Evolutionary conservation across 64 coral and sea anemone genomes (phyloP).

Genomic region (Anthopleura sola): DNA sequence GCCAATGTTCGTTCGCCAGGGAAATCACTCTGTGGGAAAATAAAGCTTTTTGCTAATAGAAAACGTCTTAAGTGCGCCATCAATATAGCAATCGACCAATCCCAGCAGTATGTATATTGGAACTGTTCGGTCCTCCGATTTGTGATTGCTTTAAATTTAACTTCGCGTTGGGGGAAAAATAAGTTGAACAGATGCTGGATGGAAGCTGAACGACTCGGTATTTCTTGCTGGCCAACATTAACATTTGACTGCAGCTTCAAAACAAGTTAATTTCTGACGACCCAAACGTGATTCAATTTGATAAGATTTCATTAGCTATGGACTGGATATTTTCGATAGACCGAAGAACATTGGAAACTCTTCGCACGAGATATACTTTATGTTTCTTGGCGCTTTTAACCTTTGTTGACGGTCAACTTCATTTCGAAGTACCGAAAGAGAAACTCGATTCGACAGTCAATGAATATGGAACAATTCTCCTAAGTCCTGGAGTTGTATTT

Average conservation of each 20-base stretch:
- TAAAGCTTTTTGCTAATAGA: conserved; percentile 11
- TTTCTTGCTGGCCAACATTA: neutral
- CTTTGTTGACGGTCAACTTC: neutral
- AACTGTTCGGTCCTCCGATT: neutral
- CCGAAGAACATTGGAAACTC: neutral
- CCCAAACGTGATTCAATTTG: neutral
- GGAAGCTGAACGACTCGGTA: no score
- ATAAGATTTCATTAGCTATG: neutral
- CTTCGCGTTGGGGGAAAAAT: neutral
- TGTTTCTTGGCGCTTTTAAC: neutral
- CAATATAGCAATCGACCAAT: conserved; percentile 2
- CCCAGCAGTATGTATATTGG: neutral
- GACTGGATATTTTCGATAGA: neutral
- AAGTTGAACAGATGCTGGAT: neutral
- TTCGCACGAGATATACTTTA: neutral
- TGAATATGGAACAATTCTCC: neutral
- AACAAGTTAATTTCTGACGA: no score
- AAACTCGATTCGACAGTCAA: neutral
- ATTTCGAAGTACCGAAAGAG: conserved; percentile 11
- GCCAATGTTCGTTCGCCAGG: neutral
- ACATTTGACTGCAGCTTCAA: neutral
- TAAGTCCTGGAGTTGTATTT: conserved; percentile 33
- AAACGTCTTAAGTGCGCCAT: neutral
- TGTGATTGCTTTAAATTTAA: neutral
- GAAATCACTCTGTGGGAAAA: neutral